These are phyloP conservation scores for Cylloceria caligata DNA, from an alignment of 2,888 invertebrate species.

Conservation along the genomic window DNA sequence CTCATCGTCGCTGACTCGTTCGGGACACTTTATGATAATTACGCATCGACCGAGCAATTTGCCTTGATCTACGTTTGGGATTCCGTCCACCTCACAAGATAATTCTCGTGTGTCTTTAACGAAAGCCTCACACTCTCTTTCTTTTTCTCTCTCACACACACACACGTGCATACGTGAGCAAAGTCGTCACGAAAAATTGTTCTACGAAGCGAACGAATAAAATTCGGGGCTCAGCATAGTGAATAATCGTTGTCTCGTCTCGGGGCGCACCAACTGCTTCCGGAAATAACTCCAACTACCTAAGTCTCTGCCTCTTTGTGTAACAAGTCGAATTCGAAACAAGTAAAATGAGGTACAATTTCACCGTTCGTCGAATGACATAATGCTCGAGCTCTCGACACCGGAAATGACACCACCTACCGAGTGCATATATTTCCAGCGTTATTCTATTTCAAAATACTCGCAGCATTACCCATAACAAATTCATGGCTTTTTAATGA, in stretches of 20 bases:
- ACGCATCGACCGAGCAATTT: slow-evolving; percentile 63
- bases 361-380: slow-evolving; percentile 40
- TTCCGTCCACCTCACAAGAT: slow-evolving; percentile 30
- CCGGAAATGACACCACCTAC: slow-evolving; percentile 49
- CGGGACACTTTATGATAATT: slow-evolving; percentile 65
- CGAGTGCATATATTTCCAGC: slow-evolving; percentile 1
- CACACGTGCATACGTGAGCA: neutral
- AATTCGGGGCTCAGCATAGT: neutral
- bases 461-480: slow-evolving; percentile 49
- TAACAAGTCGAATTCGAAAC: slow-evolving; percentile 29
- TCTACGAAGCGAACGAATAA: slow-evolving; percentile 49
- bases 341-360: slow-evolving; percentile 31
- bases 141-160: neutral
- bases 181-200: slow-evolving; percentile 23
- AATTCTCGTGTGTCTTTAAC: slow-evolving; percentile 30
- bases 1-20: slow-evolving; percentile 29
- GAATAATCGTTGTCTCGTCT: slow-evolving; percentile 20
- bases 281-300: slow-evolving; percentile 33
- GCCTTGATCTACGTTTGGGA: slow-evolving; percentile 54
- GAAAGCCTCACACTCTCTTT: slow-evolving; percentile 2
- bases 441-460: neutral
- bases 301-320: neutral
- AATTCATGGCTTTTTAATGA: slow-evolving; percentile 53
- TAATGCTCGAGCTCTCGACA: slow-evolving; percentile 7
- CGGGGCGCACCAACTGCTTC: neutral